These are phyloP conservation scores for Drosophila fulvimacula DNA, from an alignment of 2,888 invertebrate genomes.

Conservation along the genomic window DNA sequence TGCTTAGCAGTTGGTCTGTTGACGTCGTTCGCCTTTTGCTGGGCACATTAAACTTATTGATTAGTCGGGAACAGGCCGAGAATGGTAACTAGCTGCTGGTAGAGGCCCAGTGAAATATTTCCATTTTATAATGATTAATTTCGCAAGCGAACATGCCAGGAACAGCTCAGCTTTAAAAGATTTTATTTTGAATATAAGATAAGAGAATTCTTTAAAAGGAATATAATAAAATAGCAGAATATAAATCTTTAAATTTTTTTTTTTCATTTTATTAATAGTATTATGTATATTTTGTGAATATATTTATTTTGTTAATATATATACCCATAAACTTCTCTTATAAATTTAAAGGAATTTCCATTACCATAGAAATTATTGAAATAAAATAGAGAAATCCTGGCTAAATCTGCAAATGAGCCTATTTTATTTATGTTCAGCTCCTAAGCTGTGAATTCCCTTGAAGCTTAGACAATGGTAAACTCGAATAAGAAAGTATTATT, in stretches of 20 bases:
- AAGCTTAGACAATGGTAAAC: too few relatives aligned
- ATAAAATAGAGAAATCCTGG: not conserved
- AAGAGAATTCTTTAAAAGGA: not conserved
- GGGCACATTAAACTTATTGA: conserved; percentile 56
- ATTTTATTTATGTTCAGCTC: not conserved
- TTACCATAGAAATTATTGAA: too few relatives aligned
- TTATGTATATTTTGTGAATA: not conserved
- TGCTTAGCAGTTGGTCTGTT: conserved; percentile 38
- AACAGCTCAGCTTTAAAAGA: conserved; percentile 4
- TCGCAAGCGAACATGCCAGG: conserved; percentile 9
- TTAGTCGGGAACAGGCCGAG: conserved; percentile 17
- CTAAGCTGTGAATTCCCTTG: too few relatives aligned
- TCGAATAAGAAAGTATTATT: not conserved
- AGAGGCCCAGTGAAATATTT: conserved; percentile 41
- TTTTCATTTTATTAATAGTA: not conserved
- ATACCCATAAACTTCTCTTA: too few relatives aligned
- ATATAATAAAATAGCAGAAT: too few relatives aligned
- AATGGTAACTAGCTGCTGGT: conserved; percentile 10
- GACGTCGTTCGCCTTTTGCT: conserved; percentile 42
- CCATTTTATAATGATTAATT: conserved; percentile 69
- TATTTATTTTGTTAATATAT: not conserved
- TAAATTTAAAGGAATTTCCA: not conserved
- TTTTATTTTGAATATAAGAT: not conserved
- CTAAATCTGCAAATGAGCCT: not conserved
- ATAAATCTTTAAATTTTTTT: too few relatives aligned